phyloP scores from a whole-genome alignment of 2,888 invertebrate species.

The Scaptomyza cyrtandrae region DNA sequence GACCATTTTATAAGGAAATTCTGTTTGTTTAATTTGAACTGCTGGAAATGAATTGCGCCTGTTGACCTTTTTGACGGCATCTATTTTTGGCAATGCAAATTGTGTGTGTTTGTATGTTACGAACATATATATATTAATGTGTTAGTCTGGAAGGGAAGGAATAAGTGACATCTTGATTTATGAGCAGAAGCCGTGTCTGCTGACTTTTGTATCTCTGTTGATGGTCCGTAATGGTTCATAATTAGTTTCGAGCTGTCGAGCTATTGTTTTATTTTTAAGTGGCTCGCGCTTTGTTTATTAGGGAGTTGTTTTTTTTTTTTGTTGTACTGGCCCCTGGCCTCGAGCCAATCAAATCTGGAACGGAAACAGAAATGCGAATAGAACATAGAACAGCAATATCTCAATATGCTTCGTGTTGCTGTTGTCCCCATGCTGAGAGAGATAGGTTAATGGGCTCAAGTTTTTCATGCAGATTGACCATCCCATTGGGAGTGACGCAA shows the following conservation, averaged over 20 bases:
- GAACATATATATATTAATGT: conserved; percentile 23
- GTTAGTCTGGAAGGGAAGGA: conserved; percentile 2
- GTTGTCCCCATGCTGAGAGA: conserved; percentile 50
- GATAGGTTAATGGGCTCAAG: conserved; percentile 63
- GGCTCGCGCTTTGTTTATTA: conserved; percentile 44
- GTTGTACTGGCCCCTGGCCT: conserved; percentile 47
- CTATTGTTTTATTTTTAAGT: conserved; percentile 33
- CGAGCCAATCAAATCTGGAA: conserved; percentile 74
- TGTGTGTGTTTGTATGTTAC: conserved; percentile 44
- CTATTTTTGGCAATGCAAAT: conserved; percentile 58
- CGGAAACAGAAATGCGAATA: conserved; percentile 63
- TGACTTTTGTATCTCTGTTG: conserved; percentile 46
- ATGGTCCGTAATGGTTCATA: conserved; percentile 61
- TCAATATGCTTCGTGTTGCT: conserved; percentile 25
- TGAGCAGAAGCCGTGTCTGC: conserved; percentile 50
- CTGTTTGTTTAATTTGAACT: conserved; percentile 47
- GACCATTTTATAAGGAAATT: conserved; percentile 55
- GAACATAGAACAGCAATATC: conserved; percentile 13
- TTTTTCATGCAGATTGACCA: conserved; percentile 11
- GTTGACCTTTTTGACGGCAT: conserved; percentile 69
- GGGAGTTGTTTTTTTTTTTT: conserved; percentile 40
- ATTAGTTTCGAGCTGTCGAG: conserved; percentile 59
- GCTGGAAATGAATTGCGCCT: conserved; percentile 56
- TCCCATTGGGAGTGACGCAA: conserved; percentile 40
- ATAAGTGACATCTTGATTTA: conserved; percentile 79